Percentiles rank a stretch among this genome's conserved stretches.
phyloP scores from a whole-genome alignment of 2,113 vertebrate genomes.

The Rhynchopsitta pachyrhyncha region DNA sequence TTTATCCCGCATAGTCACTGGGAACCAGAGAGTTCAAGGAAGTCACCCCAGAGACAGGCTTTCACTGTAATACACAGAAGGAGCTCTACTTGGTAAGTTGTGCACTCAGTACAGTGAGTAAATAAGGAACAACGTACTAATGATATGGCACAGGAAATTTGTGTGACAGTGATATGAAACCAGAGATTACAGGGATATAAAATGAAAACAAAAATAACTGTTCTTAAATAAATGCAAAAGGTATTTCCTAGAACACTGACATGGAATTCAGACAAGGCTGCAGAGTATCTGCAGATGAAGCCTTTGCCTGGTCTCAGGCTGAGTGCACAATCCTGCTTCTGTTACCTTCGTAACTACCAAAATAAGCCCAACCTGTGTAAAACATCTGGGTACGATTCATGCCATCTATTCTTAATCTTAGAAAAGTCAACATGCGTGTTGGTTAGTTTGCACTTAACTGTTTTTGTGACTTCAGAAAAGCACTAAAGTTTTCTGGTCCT shows the following conservation, averaged over 20 bases:
- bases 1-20: neutral
- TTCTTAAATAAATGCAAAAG: neutral
- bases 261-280: neutral
- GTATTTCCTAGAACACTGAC: neutral
- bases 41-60: neutral
- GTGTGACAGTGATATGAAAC: neutral
- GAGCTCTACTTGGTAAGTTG: neutral
- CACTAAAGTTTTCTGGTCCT: neutral
- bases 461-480: neutral
- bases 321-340: neutral
- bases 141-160: neutral
- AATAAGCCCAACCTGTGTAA: accelerated
- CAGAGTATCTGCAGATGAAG: neutral
- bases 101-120: neutral
- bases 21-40: neutral
- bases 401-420: neutral
- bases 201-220: neutral
- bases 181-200: neutral
- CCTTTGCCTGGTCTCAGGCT: neutral
- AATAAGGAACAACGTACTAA: neutral
- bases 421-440: neutral
- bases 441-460: neutral
- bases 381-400: neutral
- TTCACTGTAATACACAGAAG: neutral
- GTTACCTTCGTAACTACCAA: neutral